phyloP scores from a whole-genome alignment of 2,113 vertebrate genomes.

The Gobiocypris rarus region DNA sequence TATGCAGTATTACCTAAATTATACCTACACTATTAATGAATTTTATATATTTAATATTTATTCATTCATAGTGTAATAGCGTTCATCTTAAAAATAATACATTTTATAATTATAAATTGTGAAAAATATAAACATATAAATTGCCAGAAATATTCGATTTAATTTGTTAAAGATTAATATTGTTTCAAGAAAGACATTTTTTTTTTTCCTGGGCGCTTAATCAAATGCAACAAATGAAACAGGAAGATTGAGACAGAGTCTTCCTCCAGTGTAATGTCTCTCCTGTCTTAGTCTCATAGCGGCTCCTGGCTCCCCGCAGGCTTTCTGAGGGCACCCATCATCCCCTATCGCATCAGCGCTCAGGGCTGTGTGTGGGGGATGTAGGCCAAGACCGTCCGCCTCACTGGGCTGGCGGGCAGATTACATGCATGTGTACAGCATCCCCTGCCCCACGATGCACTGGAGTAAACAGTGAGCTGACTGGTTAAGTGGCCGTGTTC shows the following conservation, averaged over 20 bases:
- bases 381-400: constrained; percentile 44
- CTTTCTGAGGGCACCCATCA: constrained; percentile 39
- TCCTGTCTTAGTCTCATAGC: background rate
- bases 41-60: too few relatives aligned
- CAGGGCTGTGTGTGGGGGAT: constrained; percentile 34
- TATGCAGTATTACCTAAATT: too few relatives aligned
- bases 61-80: too few relatives aligned
- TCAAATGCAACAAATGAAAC: background rate
- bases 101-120: too few relatives aligned
- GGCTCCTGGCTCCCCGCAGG: constrained; percentile 6
- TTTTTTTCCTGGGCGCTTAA: background rate
- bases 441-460: constrained; percentile 24
- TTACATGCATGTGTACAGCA: constrained; percentile 31
- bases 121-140: too few relatives aligned
- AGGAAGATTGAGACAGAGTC: background rate
- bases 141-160: background rate
- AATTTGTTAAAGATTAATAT: background rate
- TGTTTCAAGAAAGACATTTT: background rate
- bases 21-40: too few relatives aligned
- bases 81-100: too few relatives aligned
- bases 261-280: background rate
- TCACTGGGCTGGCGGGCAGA: constrained; percentile 27
- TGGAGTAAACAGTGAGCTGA: constrained; percentile 61
- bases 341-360: constrained; percentile 33
- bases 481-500: constrained; percentile 73